phyloP scores from a whole-genome alignment of 2,888 invertebrate genomes.

The Nomada hirtipes region DNA sequence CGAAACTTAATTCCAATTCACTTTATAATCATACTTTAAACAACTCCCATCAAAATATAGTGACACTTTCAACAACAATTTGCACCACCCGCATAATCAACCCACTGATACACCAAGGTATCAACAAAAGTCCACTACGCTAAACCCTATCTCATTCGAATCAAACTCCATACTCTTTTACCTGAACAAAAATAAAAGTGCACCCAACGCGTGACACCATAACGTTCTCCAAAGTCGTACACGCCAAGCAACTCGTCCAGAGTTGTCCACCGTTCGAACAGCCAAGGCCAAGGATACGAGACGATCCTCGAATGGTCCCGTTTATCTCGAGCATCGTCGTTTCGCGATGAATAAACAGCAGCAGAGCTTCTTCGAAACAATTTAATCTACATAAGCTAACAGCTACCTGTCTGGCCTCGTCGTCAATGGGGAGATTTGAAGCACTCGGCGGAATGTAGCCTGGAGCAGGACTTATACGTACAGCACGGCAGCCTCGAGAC shows the following conservation, averaged over 20 bases:
- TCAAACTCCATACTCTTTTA: not conserved
- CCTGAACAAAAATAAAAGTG: not conserved
- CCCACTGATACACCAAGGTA: no score
- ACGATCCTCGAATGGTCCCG: constrained; percentile 64
- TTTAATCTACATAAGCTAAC: constrained; percentile 78
- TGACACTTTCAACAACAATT: no score
- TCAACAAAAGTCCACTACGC: not conserved
- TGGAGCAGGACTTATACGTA: not conserved
- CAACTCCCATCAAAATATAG: no score
- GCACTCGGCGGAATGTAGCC: constrained; percentile 49
- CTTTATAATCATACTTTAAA: no score
- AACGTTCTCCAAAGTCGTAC: not conserved
- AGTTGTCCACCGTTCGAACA: constrained; percentile 43
- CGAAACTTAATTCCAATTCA: no score
- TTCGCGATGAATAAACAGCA: constrained; percentile 76
- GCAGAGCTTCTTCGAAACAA: constrained; percentile 74
- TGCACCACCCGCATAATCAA: no score
- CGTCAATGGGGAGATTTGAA: constrained; percentile 62
- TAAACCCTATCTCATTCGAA: not conserved
- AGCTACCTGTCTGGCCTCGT: constrained; percentile 67
- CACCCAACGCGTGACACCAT: constrained; percentile 33
- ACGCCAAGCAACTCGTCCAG: constrained; percentile 2
- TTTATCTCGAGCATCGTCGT: constrained; percentile 70
- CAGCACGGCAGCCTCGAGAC: constrained; percentile 6
- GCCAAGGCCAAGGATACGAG: constrained; percentile 31